Percentiles rank a stretch among this genome's conserved stretches.
These are phyloP conservation scores for Mormyrus lacerda DNA, from an alignment of 2,113 vertebrate genomes.

Conservation along the genomic window DNA sequence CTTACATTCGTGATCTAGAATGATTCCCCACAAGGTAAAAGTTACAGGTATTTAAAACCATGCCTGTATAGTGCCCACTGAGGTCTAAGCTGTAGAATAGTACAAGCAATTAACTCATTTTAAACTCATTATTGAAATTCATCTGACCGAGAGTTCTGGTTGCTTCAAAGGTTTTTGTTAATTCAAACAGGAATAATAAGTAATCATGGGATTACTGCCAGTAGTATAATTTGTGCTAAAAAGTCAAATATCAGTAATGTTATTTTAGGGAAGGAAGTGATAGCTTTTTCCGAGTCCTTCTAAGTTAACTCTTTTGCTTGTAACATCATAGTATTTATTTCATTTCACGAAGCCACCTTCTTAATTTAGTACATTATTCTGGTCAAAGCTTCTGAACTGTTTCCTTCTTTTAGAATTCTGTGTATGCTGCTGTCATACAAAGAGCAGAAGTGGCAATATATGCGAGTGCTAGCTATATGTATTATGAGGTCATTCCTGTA, in stretches of 20 bases:
- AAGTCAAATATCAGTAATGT: neutral
- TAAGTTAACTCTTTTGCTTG: neutral
- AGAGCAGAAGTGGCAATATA: neutral
- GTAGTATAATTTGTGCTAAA: neutral
- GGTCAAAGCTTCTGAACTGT: neutral
- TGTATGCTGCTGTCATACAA: neutral
- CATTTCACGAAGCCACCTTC: neutral
- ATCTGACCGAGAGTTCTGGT: neutral
- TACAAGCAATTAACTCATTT: neutral
- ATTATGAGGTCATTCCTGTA: neutral
- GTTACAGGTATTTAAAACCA: neutral
- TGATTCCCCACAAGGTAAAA: neutral
- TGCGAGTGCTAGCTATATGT: neutral
- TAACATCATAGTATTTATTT: neutral
- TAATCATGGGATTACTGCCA: neutral
- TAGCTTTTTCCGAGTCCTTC: no score
- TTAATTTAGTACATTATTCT: neutral
- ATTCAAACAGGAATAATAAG: neutral
- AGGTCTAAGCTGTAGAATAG: neutral
- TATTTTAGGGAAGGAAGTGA: neutral
- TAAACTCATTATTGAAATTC: neutral
- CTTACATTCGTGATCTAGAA: neutral
- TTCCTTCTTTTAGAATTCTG: neutral
- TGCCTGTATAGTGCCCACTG: neutral
- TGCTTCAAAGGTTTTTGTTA: neutral